phyloP scores from a whole-genome alignment of 2,888 invertebrate species.

The Ophonus ardosiacus region DNA sequence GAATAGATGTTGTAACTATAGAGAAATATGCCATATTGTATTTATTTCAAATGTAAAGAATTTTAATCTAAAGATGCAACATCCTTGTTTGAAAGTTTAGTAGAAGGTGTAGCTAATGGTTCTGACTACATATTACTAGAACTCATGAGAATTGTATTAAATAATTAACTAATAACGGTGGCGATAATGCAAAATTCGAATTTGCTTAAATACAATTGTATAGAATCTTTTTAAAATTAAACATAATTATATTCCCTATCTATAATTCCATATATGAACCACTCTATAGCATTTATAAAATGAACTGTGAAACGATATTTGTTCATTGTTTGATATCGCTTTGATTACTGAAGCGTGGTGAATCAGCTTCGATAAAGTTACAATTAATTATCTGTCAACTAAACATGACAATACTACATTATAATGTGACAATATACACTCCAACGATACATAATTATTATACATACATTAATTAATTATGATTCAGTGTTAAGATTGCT shows the following conservation, averaged over 20 bases:
- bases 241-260: neutral
- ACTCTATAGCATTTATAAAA: neutral
- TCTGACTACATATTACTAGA: too few species aligned
- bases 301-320: neutral
- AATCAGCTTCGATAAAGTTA: constrained; percentile 23
- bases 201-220: too few species aligned
- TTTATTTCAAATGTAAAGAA: too few species aligned
- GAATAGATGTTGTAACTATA: too few species aligned
- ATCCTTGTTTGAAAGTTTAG: too few species aligned
- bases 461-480: constrained; percentile 26
- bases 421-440: constrained; percentile 30
- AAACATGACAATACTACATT: constrained; percentile 36
- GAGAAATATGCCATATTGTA: too few species aligned
- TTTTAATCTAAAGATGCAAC: too few species aligned
- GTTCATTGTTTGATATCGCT: neutral
- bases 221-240: neutral
- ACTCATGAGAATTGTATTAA: too few species aligned
- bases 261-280: neutral
- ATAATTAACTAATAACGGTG: too few species aligned
- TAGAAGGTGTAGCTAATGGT: too few species aligned
- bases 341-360: neutral
- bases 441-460: constrained; percentile 31
- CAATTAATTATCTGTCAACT: constrained; percentile 28
- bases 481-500: neutral
- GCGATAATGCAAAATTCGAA: too few species aligned